A percentile compares a stretch with the other conserved stretches of the same genome.
Evolutionary conservation across 2,888 invertebrate genomes (phyloP).

Genomic region (Zootermopsis nevadensis): DNA sequence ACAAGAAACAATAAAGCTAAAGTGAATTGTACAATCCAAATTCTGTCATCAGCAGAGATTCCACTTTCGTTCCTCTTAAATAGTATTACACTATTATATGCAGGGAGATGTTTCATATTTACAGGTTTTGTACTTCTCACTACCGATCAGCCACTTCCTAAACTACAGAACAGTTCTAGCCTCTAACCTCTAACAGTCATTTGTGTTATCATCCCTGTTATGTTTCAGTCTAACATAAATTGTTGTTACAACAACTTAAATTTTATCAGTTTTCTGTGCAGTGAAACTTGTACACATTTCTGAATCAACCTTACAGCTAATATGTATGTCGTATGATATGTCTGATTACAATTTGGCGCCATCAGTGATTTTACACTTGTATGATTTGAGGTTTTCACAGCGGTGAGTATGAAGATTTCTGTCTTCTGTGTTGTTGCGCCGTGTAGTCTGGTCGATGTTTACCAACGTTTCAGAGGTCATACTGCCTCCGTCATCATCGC

Average conservation of each 20-base stretch:
- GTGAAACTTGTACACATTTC: background rate
- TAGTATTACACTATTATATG: background rate
- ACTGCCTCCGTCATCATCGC: too few species aligned
- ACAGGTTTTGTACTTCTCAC: background rate
- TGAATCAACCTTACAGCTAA: background rate
- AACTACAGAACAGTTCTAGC: background rate
- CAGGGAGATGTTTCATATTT: background rate
- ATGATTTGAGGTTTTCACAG: too few species aligned
- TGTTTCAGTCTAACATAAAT: background rate
- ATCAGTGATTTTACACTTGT: background rate
- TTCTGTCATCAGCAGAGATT: background rate
- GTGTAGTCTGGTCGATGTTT: too few species aligned
- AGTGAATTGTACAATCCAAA: slow-evolving; percentile 10
- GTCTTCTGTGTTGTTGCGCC: too few species aligned
- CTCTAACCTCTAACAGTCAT: background rate
- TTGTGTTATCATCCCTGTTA: background rate
- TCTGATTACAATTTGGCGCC: background rate
- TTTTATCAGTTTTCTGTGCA: background rate
- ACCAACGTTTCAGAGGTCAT: too few species aligned
- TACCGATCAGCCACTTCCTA: background rate
- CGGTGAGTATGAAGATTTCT: too few species aligned
- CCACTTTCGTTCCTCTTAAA: background rate
- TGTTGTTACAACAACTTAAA: background rate
- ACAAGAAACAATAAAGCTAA: slow-evolving; percentile 20
- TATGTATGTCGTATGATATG: background rate